Percentiles rank a stretch among this genome's conserved stretches.
Evolutionary conservation across 2,113 vertebrate genomes (phyloP).

Genomic region (Grantiella picta): DNA sequence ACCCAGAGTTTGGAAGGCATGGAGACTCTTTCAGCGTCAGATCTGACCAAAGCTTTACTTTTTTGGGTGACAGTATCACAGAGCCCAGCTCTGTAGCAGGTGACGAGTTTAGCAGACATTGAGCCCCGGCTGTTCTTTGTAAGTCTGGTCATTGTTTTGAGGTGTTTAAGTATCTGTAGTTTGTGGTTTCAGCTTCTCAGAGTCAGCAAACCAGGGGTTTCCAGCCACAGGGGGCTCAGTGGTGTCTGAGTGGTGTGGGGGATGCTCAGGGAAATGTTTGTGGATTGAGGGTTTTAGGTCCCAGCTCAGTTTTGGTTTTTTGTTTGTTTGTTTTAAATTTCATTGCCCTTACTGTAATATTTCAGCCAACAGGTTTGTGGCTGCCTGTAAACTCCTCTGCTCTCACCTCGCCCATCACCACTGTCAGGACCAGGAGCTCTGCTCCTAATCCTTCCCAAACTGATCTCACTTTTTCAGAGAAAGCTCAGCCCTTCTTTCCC

Average conservation of each 20-base stretch:
- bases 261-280: not conserved
- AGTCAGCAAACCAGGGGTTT: not conserved
- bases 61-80: accelerated
- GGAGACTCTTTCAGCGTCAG: not conserved
- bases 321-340: not conserved
- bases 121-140: too few species aligned
- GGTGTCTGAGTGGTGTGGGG: not conserved
- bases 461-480: not conserved
- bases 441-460: not conserved
- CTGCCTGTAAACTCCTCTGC: not conserved
- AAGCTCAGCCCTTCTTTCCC: not conserved
- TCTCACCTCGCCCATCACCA: not conserved
- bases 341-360: not conserved
- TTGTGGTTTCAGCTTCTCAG: not conserved
- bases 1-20: not conserved
- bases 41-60: not conserved
- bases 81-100: not conserved
- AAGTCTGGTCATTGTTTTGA: accelerated
- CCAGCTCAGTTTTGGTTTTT: not conserved
- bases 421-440: accelerated
- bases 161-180: not conserved
- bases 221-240: accelerated
- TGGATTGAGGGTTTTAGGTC: not conserved
- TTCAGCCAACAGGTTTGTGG: not conserved
- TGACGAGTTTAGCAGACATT: accelerated